These are phyloP conservation scores for Phortica magna DNA, from an alignment of 2,888 invertebrate species.

Conservation along the genomic window DNA sequence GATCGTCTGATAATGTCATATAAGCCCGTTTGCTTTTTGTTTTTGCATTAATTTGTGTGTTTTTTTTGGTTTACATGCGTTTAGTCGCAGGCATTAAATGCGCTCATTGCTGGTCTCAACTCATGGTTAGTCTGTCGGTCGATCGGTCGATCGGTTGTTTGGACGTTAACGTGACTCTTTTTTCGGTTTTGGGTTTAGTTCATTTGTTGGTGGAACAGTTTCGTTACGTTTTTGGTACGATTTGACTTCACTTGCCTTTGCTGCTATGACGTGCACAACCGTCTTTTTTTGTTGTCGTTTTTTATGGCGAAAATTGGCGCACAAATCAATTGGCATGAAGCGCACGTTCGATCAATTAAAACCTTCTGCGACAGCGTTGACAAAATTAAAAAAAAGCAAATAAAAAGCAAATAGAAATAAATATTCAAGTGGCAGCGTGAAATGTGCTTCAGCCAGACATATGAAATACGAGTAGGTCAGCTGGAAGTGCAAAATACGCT, in stretches of 20 bases:
- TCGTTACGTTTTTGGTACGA: not conserved
- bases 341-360: slow-evolving; percentile 70
- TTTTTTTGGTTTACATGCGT: not conserved
- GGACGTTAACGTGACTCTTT: not conserved
- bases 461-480: slow-evolving; percentile 15
- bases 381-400: slow-evolving; percentile 35
- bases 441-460: slow-evolving; percentile 25
- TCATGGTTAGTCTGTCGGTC: slow-evolving; percentile 34
- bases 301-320: slow-evolving; percentile 53
- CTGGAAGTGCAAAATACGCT: slow-evolving; percentile 5
- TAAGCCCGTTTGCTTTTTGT: slow-evolving; percentile 13
- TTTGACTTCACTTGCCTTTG: not conserved
- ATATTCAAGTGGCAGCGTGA: slow-evolving; percentile 22
- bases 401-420: slow-evolving; percentile 5
- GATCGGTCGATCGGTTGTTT: not conserved
- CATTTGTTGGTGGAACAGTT: not conserved
- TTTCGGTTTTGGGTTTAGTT: not conserved
- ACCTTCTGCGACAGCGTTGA: slow-evolving; percentile 50
- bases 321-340: slow-evolving; percentile 59
- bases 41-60: slow-evolving; percentile 34
- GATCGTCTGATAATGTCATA: slow-evolving; percentile 62
- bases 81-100: slow-evolving; percentile 42
- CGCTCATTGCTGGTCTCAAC: slow-evolving; percentile 39
- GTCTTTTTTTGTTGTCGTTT: slow-evolving; percentile 22
- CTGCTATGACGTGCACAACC: not conserved